Conservation (phyloP, 2,797 vertebrate species). For the Phoeniculus purpureus region DNA sequence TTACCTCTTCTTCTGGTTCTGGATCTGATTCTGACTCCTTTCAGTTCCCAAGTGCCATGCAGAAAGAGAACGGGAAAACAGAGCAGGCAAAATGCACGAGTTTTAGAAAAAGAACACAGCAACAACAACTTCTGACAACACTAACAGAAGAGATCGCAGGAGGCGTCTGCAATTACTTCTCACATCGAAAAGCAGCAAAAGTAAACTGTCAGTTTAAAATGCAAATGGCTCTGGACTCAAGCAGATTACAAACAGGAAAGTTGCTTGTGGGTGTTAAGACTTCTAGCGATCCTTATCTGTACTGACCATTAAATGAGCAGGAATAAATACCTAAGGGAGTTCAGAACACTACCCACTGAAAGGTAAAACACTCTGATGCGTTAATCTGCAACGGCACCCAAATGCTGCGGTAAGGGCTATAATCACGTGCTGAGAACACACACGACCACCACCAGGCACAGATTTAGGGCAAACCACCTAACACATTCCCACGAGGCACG, state of each 20-base stretch:
- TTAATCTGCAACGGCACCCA: background rate
- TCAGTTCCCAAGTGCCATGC: constrained; percentile 83
- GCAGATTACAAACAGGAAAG: background rate
- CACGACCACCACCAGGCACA: background rate
- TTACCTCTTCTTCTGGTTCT: constrained; percentile 98
- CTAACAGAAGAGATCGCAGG: constrained; percentile 1
- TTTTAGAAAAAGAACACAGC: constrained; percentile 67
- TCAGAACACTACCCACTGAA: background rate
- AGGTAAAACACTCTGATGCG: background rate
- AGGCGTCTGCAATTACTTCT: background rate
- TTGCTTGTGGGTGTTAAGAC: background rate
- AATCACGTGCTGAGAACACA: background rate
- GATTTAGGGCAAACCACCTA: background rate
- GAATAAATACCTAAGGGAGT: background rate
- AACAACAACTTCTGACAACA: constrained; percentile 13
- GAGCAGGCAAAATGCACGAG: constrained; percentile 75
- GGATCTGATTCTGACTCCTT: constrained; percentile 99
- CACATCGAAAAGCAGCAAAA: background rate
- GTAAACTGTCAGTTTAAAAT: background rate
- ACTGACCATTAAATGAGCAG: background rate
- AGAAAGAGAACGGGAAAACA: constrained; percentile 71
- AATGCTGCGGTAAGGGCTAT: background rate
- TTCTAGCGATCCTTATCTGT: background rate
- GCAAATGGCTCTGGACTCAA: background rate
- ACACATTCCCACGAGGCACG: background rate